These are phyloP conservation scores for Agriopis leucophaearia DNA, from an alignment of 2,888 invertebrate genomes.

Conservation along the genomic window DNA sequence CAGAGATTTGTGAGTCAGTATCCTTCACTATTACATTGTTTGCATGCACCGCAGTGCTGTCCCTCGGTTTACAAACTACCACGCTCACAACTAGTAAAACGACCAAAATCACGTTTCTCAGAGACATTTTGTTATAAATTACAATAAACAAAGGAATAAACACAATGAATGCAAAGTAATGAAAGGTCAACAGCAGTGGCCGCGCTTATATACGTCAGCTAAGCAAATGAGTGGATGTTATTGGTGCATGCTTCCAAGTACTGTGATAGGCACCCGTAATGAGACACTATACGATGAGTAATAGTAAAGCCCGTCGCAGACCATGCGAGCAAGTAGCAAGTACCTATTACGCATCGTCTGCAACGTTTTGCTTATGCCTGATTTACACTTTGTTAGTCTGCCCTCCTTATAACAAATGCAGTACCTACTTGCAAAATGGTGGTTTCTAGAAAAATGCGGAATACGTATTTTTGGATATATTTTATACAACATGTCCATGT, in stretches of 20 bases:
- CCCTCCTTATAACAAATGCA: too few relatives aligned
- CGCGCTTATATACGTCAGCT: slow-evolving; percentile 27
- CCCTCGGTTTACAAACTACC: slow-evolving; percentile 50
- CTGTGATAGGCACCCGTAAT: slow-evolving; percentile 29
- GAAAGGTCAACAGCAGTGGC: slow-evolving; percentile 53
- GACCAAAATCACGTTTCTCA: slow-evolving; percentile 30
- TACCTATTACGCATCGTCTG: too few relatives aligned
- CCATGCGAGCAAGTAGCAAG: too few relatives aligned
- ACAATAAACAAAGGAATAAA: slow-evolving; percentile 26
- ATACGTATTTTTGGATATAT: too few relatives aligned
- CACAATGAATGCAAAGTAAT: slow-evolving; percentile 49
- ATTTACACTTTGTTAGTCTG: too few relatives aligned
- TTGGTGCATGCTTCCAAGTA: slow-evolving; percentile 4
- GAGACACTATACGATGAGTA: slow-evolving; percentile 39
- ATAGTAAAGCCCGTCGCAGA: too few relatives aligned
- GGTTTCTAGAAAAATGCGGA: too few relatives aligned
- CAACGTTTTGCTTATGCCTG: too few relatives aligned
- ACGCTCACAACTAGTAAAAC: slow-evolving; percentile 23
- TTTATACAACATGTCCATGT: too few relatives aligned
- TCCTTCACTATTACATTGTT: slow-evolving; percentile 19
- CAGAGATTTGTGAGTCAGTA: slow-evolving; percentile 15
- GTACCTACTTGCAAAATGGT: too few relatives aligned
- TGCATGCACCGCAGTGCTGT: slow-evolving; percentile 44
- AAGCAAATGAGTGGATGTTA: slow-evolving; percentile 18
- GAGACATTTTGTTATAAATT: slow-evolving; percentile 24